These are phyloP conservation scores for Laothoe populi DNA, from an alignment of 2,888 invertebrate genomes.

Conservation along the genomic window DNA sequence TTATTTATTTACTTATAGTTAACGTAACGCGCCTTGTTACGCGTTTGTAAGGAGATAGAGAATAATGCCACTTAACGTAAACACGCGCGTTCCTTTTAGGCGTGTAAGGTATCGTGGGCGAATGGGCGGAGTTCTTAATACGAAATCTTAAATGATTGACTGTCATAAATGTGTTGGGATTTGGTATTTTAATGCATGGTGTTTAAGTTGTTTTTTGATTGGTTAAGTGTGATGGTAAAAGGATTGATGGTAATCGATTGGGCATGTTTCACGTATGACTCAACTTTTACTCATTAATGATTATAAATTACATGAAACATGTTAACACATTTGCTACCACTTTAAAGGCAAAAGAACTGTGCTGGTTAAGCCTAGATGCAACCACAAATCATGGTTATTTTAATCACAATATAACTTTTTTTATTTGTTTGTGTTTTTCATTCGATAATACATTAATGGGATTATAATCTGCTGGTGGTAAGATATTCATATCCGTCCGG, in stretches of 20 bases:
- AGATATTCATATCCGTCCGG: no score
- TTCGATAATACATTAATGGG: no score
- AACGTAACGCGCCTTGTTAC: no score
- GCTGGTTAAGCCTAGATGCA: no score
- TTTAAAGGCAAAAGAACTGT: neutral
- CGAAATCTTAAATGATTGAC: constrained; percentile 24
- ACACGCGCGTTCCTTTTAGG: constrained; percentile 20
- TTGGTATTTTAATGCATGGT: constrained; percentile 35
- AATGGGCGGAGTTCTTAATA: constrained; percentile 32
- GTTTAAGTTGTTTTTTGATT: neutral
- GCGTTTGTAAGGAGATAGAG: no score
- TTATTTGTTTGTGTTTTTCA: no score
- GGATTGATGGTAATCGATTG: neutral
- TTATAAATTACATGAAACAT: neutral
- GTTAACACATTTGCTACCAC: neutral
- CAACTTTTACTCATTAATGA: neutral
- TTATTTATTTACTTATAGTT: no score
- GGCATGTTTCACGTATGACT: neutral
- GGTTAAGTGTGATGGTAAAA: neutral
- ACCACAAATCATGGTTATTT: no score
- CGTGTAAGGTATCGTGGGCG: constrained; percentile 34
- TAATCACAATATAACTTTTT: no score
- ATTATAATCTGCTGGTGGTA: no score
- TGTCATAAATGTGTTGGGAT: constrained; percentile 13
- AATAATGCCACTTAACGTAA: constrained; percentile 11